Percentiles rank a stretch among this genome's conserved stretches.
These are phyloP conservation scores for Parnassius mnemosyne DNA, from an alignment of 2,888 invertebrate species.

Conservation along the genomic window DNA sequence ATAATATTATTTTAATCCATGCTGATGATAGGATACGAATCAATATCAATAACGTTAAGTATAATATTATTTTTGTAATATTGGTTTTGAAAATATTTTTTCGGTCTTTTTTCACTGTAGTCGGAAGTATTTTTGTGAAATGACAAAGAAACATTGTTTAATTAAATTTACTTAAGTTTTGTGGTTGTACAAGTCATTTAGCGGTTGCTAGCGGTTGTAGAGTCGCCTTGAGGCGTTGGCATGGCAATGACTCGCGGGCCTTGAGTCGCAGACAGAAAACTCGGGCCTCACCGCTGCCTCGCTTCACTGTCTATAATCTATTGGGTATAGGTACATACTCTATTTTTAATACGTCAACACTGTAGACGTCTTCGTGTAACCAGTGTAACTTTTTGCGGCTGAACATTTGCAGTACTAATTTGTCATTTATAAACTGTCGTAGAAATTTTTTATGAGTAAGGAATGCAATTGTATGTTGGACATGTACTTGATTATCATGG, in stretches of 20 bases:
- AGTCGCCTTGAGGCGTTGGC: conserved; percentile 40
- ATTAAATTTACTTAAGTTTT: conserved; percentile 1
- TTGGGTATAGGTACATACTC: conserved; percentile 25
- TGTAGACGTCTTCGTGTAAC: conserved; percentile 13
- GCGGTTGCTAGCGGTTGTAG: conserved; percentile 42
- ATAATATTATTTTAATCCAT: no score
- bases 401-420: conserved; percentile 17
- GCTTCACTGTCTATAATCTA: conserved; percentile 37
- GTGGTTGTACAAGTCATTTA: conserved; percentile 33
- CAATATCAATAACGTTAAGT: no score
- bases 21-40: no score
- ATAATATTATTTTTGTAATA: no score
- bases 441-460: conserved; percentile 13
- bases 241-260: conserved; percentile 71
- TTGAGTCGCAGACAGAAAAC: conserved; percentile 55
- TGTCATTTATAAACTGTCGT: conserved; percentile 21
- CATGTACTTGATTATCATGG: not conserved
- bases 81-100: no score
- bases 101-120: no score
- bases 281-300: conserved; percentile 40
- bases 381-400: conserved; percentile 21
- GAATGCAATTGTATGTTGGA: not conserved
- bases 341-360: conserved; percentile 33
- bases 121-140: no score
- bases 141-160: not conserved